phyloP scores from a whole-genome alignment of 2,113 vertebrate species.

The Naja naja region DNA sequence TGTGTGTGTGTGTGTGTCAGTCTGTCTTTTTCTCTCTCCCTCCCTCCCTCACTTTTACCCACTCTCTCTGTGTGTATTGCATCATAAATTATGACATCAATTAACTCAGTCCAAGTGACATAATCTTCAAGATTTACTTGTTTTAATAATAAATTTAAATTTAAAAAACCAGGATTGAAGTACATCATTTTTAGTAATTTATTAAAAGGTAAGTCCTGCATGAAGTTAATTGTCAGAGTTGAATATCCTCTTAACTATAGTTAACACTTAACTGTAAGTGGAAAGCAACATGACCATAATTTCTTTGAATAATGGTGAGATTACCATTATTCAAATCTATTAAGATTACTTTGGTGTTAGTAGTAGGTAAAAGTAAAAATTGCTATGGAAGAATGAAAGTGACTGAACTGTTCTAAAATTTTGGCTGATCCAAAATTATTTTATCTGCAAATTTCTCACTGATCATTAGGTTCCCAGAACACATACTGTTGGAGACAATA shows the following conservation, averaged over 20 bases:
- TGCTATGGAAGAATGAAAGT: not conserved
- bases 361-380: not conserved
- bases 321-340: too few relatives aligned
- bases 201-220: slow-evolving; percentile 25
- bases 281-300: not conserved
- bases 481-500: not conserved
- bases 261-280: not conserved
- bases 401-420: not conserved
- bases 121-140: slow-evolving; percentile 17
- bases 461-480: not conserved
- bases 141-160: slow-evolving; percentile 60
- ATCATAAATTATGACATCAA: slow-evolving; percentile 66
- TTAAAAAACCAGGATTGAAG: slow-evolving; percentile 25
- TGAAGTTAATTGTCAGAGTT: slow-evolving; percentile 52
- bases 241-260: slow-evolving; percentile 10
- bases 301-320: not conserved
- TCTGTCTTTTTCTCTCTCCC: not conserved
- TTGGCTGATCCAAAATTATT: not conserved
- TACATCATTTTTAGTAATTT: slow-evolving; percentile 49
- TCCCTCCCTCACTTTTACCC: not conserved
- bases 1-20: too few relatives aligned
- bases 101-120: slow-evolving; percentile 68
- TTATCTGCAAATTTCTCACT: not conserved
- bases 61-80: slow-evolving; percentile 48
- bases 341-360: not conserved